Evolutionary conservation across 1,140 invertebrate species (phyloP).

Genomic region (Megalonaias nervosa): DNA sequence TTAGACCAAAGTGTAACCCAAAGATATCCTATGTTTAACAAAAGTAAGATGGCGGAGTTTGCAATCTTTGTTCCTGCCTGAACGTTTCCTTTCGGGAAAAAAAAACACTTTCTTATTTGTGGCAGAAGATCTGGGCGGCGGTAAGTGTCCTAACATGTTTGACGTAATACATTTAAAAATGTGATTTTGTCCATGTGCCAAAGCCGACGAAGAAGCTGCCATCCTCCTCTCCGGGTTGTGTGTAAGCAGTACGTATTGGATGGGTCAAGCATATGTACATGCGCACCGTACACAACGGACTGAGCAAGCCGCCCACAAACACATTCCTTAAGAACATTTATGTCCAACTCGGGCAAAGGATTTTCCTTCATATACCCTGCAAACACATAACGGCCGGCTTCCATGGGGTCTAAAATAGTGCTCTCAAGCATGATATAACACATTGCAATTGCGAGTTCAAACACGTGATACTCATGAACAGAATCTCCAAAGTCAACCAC

Average conservation of each 20-base stretch:
- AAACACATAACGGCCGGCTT: slow-evolving; percentile 80
- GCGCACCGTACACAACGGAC: slow-evolving; percentile 84
- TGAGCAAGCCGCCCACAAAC: slow-evolving; percentile 84
- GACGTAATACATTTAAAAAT: no score
- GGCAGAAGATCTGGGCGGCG: no score
- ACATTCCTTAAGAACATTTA: slow-evolving; percentile 80
- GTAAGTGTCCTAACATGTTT: no score
- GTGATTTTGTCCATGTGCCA: slow-evolving; percentile 17
- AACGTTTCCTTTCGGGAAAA: no score
- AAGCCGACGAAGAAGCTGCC: slow-evolving; percentile 29
- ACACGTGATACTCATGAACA: slow-evolving; percentile 81
- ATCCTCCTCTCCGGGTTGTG: slow-evolving; percentile 22
- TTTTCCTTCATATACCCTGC: slow-evolving; percentile 81
- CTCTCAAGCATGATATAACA: slow-evolving; percentile 84
- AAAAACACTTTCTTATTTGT: no score
- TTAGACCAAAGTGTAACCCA: no score
- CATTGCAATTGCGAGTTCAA: slow-evolving; percentile 86
- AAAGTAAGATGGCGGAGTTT: no score
- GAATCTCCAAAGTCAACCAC: slow-evolving; percentile 90
- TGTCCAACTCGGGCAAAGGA: slow-evolving; percentile 76
- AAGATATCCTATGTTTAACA: no score
- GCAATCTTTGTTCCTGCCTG: no score
- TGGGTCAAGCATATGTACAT: slow-evolving; percentile 81
- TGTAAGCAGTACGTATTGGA: slow-evolving; percentile 73
- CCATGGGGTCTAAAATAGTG: slow-evolving; percentile 71